These are phyloP conservation scores for Drosophila orena DNA, from an alignment of 1,140 invertebrate species.

Conservation along the genomic window DNA sequence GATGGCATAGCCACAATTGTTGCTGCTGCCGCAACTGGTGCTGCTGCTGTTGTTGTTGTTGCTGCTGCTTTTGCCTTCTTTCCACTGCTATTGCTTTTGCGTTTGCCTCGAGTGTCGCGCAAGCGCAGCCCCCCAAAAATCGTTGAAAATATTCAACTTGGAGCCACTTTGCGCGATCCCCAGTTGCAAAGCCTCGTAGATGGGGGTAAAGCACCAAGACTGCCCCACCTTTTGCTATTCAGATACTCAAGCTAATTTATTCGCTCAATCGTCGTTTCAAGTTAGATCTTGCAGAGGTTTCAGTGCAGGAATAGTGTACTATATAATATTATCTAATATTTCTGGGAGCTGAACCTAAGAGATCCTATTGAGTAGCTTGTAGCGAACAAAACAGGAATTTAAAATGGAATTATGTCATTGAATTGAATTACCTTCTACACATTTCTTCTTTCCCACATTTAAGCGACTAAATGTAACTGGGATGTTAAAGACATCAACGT, in stretches of 20 bases:
- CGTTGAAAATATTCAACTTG: slow-evolving; percentile 21
- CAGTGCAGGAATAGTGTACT: no score
- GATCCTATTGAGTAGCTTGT: no score
- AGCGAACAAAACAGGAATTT: no score
- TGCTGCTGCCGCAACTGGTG: slow-evolving; percentile 28
- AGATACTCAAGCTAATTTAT: neutral
- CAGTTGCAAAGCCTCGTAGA: neutral
- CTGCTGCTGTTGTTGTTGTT: slow-evolving; percentile 13
- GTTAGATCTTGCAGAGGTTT: no score
- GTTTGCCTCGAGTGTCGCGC: slow-evolving; percentile 40
- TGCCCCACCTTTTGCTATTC: neutral
- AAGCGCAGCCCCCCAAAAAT: slow-evolving; percentile 47
- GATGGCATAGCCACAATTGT: slow-evolving; percentile 69
- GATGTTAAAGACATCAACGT: no score
- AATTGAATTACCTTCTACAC: no score
- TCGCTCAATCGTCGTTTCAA: no score
- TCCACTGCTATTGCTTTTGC: slow-evolving; percentile 16
- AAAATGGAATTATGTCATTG: no score
- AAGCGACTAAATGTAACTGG: no score
- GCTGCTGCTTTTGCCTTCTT: slow-evolving; percentile 6
- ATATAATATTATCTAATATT: no score
- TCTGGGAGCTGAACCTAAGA: no score
- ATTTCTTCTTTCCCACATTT: no score
- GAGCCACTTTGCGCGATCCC: neutral
- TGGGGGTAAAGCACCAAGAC: neutral